A percentile compares a stretch with the other conserved stretches of the same genome.
phyloP scores from a whole-genome alignment of 1,140 invertebrate species.

The Daktulosphaira vitifoliae region DNA sequence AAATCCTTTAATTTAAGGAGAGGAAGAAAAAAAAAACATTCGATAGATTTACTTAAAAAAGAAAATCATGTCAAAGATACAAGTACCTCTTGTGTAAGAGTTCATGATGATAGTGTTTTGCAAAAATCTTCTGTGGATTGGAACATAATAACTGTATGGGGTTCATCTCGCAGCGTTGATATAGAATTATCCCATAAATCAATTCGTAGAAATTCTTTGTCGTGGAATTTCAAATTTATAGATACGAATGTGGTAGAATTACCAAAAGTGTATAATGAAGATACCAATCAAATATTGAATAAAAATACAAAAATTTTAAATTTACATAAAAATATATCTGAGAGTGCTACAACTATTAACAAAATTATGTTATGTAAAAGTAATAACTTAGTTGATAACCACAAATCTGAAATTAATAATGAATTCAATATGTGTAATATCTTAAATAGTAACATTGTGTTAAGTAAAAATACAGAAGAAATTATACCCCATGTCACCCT shows the following conservation, averaged over 20 bases:
- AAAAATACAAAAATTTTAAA: too few relatives aligned
- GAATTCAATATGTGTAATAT: too few relatives aligned
- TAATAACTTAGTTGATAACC: too few relatives aligned
- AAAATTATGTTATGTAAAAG: too few relatives aligned
- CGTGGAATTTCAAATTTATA: background rate
- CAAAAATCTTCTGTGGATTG: background rate
- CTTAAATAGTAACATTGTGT: too few relatives aligned
- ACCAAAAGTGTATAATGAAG: background rate
- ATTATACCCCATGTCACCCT: too few relatives aligned
- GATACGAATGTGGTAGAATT: background rate
- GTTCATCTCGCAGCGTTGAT: constrained; percentile 6
- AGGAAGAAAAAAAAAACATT: background rate
- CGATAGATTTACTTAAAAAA: background rate
- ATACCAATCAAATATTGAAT: too few relatives aligned
- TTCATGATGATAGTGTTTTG: background rate
- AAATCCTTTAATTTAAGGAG: background rate
- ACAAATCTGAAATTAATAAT: too few relatives aligned
- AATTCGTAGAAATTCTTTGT: background rate
- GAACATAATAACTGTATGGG: background rate
- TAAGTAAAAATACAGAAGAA: too few relatives aligned
- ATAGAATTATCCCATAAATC: background rate
- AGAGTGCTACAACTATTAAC: too few relatives aligned
- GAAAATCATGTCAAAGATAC: background rate
- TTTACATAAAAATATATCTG: too few relatives aligned
- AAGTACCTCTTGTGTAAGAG: background rate